A percentile compares a stretch with the other conserved stretches of the same genome.
These are phyloP conservation scores for Drosophila lacicola DNA, from an alignment of 2,888 invertebrate species.

Conservation along the genomic window DNA sequence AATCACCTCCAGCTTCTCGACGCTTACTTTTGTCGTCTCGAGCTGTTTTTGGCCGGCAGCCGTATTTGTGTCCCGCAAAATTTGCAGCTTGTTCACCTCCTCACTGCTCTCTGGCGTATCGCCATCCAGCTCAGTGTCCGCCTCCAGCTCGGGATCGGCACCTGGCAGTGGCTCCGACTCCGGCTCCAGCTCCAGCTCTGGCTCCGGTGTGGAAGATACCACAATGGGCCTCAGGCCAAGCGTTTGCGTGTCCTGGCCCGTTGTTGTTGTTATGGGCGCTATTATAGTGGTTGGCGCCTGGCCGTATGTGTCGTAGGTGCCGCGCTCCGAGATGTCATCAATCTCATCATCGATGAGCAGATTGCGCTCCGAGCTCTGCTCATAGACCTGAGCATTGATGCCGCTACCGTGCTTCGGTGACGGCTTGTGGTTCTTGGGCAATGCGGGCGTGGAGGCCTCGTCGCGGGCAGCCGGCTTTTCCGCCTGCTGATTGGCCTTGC, in stretches of 20 bases:
- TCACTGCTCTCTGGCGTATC: constrained; percentile 31
- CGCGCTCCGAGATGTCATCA: constrained; percentile 81
- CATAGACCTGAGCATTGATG: constrained; percentile 81
- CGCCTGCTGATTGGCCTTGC: constrained; percentile 74
- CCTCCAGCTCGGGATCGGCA: constrained; percentile 20
- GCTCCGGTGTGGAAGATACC: constrained; percentile 81
- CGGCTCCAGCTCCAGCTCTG: constrained; percentile 21
- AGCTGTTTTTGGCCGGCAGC: constrained; percentile 29
- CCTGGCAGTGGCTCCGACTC: constrained; percentile 12
- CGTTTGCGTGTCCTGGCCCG: constrained; percentile 49
- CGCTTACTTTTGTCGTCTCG: constrained; percentile 76
- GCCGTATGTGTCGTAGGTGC: constrained; percentile 69
- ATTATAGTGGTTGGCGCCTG: constrained; percentile 59
- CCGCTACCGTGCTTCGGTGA: constrained; percentile 66
- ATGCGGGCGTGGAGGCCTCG: constrained; percentile 57
- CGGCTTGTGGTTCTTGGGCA: constrained; percentile 59
- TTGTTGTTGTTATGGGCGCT: constrained; percentile 26
- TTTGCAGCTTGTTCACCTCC: constrained; percentile 60
- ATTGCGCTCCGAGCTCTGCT: constrained; percentile 84
- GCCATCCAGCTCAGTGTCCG: constrained; percentile 11
- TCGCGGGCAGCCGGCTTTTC: constrained; percentile 80
- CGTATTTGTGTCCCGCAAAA: constrained; percentile 55
- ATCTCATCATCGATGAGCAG: constrained; percentile 83
- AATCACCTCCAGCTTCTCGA: constrained; percentile 85
- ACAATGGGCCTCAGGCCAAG: constrained; percentile 81